Conservation (phyloP, 2,797 vertebrate genomes). For the Meda fulgida region DNA sequence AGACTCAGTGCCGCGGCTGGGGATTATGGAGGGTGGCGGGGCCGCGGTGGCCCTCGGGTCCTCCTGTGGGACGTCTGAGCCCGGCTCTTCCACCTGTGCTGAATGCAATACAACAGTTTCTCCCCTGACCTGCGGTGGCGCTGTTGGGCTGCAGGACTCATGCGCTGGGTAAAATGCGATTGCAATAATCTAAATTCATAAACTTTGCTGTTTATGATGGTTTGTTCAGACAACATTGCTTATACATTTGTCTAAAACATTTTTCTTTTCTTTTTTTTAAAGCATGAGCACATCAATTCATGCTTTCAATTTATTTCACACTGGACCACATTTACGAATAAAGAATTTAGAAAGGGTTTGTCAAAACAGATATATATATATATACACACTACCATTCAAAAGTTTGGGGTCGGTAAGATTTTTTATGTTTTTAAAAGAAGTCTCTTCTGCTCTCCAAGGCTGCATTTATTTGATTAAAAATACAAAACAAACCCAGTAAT, state of each 20-base stretch:
- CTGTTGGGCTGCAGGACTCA: neutral
- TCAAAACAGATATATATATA: neutral
- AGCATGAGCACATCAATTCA: too few relatives aligned
- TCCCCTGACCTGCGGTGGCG: slow-evolving; percentile 47
- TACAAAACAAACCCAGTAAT: too few relatives aligned
- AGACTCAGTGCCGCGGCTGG: slow-evolving; percentile 44
- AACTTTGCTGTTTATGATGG: too few relatives aligned
- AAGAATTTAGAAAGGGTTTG: too few relatives aligned
- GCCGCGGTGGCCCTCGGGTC: slow-evolving; percentile 47
- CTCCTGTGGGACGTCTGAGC: slow-evolving; percentile 54
- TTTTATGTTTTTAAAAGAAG: too few relatives aligned
- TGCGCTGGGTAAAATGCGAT: neutral
- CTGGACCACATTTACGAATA: too few relatives aligned
- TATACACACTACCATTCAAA: neutral
- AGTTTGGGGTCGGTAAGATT: too few relatives aligned
- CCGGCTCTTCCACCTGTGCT: slow-evolving; percentile 64
- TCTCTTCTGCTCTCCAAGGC: too few relatives aligned
- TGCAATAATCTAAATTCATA: neutral
- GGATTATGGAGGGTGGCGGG: slow-evolving; percentile 45
- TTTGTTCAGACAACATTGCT: neutral
- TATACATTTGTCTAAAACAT: too few relatives aligned
- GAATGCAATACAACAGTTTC: slow-evolving; percentile 69
- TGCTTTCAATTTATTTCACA: too few relatives aligned
- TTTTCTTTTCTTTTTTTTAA: too few relatives aligned
- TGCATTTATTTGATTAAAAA: too few relatives aligned